Evolutionary conservation across 2,888 invertebrate species (phyloP).

Genomic region (Rotaria macrura): DNA sequence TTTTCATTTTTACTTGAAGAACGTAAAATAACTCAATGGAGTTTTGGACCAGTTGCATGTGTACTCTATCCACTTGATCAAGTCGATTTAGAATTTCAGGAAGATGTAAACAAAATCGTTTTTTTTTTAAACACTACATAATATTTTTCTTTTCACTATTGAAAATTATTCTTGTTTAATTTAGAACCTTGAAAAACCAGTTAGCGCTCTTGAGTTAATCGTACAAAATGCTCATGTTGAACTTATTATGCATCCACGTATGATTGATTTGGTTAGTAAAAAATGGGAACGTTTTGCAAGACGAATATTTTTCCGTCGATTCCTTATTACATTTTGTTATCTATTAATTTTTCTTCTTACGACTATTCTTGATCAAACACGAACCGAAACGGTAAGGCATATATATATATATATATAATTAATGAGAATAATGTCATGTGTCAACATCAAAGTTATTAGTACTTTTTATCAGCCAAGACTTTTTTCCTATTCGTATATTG

Average conservation of each 20-base stretch:
- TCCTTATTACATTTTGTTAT: background rate
- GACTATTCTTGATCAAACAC: background rate
- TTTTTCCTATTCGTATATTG: too few species aligned
- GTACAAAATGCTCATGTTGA: conserved; percentile 4
- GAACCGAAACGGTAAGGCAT: background rate
- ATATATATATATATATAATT: background rate
- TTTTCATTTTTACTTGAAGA: conserved; percentile 92
- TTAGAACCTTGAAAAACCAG: background rate
- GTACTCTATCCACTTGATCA: conserved; percentile 87
- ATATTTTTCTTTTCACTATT: background rate
- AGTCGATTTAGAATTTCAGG: conserved; percentile 54
- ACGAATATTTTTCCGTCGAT: background rate
- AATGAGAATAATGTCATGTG: too few species aligned
- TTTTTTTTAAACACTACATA: too few species aligned
- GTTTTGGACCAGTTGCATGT: conserved; percentile 82
- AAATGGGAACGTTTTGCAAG: conserved; percentile 18
- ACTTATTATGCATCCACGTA: background rate
- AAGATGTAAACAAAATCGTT: too few species aligned
- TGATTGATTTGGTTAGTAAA: background rate
- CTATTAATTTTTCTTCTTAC: background rate
- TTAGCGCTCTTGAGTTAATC: background rate
- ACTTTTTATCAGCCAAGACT: too few species aligned
- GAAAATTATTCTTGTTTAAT: background rate
- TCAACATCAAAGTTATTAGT: too few species aligned
- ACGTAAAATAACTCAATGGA: conserved; percentile 91